Base-by-base conservation (phyloP, 37 sponge, comb jelly and placozoan genomes). In the Crambe crambe region DNA sequence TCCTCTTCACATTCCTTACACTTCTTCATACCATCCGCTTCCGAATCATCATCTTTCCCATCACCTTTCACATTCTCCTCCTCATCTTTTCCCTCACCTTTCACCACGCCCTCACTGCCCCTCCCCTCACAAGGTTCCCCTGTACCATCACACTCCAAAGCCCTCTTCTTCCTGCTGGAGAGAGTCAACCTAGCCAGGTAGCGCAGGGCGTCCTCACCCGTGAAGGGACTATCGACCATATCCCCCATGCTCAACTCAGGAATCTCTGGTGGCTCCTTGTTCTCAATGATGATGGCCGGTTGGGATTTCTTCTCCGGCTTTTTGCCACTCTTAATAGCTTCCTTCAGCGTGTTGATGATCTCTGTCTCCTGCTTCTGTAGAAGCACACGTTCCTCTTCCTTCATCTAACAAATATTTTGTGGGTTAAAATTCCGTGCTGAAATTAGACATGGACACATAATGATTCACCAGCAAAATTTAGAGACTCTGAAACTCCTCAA, bases 121-220 rank as follows among this genome's bases (percentile, higher is more conserved):
- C 56, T 18, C 56, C 18, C 56, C 18, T 54, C 56, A 10, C 10
- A 20, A 54, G 17, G 10, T 54, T 10, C 10, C 12, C 51, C 51
- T 15, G 6, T 12, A 47, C 12, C 51, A 47, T 47, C 51, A n/a
- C n/a, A n/a, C n/a, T n/a, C n/a, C n/a, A n/a, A n/a, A 25, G 10
- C 67, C n/a, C 67, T n/a, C 27, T 8, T 21, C 3, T 69, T 76
- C 12, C 59, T 34, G 9, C 38, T 37, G 35, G 61, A 21, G 18
- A 81, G 42, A 0, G 77, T 43, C 31, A 81, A 71, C 37, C 70
- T 75, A 1, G 72, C 76, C 30, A 87, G 59, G 60, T 81, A 87
- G 21, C 61, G 34, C 15, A 87, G 32, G 9, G 88, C 82, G 21
- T 81, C 64, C 23, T 81, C 73, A 10, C 82, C 82, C 0, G 77